Evolutionary conservation across 2,113 vertebrate species (phyloP).

Genomic region (Cacatua alba): DNA sequence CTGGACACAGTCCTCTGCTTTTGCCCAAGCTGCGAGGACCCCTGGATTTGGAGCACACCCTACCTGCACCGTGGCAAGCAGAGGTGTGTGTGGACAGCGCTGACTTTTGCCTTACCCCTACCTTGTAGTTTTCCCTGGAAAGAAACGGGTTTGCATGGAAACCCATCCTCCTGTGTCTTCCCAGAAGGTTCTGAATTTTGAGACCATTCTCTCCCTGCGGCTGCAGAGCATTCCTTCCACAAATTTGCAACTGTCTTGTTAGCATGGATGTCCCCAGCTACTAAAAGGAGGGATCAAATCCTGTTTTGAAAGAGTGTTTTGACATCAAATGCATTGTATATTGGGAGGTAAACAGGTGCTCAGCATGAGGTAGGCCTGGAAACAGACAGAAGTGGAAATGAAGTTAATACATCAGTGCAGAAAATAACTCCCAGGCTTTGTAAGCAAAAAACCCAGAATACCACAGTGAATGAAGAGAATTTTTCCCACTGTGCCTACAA

Average conservation of each 20-base stretch:
- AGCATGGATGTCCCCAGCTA: background rate
- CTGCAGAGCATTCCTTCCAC: background rate
- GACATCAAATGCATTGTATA: background rate
- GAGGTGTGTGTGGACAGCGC: background rate
- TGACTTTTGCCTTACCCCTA: background rate
- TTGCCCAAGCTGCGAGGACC: background rate
- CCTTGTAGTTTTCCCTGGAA: background rate
- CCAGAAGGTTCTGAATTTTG: background rate
- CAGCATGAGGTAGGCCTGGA: background rate
- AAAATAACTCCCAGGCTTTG: background rate
- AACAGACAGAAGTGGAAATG: background rate
- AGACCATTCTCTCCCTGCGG: background rate
- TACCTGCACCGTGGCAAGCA: accelerated
- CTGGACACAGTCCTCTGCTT: background rate
- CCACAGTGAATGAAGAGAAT: background rate
- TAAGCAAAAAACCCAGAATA: background rate
- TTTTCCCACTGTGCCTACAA: background rate
- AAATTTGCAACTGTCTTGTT: background rate
- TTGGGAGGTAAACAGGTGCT: background rate
- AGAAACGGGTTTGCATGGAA: background rate
- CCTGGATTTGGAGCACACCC: background rate
- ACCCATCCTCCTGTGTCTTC: background rate
- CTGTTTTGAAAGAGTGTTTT: background rate
- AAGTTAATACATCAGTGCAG: background rate
- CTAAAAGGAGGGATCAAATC: background rate